phyloP scores from a whole-genome alignment of 2,113 vertebrate genomes.

The Pantherophis guttatus region DNA sequence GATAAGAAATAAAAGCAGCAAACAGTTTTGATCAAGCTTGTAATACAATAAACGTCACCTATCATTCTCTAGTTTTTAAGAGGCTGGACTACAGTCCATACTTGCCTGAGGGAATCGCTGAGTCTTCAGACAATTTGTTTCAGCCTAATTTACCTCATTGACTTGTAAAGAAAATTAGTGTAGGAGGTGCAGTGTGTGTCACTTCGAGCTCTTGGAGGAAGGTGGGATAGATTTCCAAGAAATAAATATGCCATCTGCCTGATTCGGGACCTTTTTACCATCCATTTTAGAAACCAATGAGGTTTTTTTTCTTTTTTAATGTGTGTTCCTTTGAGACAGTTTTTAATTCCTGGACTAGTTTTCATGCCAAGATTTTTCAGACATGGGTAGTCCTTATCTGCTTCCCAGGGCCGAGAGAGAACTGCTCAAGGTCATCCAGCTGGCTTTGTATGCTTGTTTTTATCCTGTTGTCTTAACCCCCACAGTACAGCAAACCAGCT shows the following conservation, averaged over 20 bases:
- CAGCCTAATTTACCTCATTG: not conserved
- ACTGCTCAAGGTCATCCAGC: not conserved
- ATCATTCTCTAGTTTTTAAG: not conserved
- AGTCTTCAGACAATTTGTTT: not conserved
- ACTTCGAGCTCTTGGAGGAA: not conserved
- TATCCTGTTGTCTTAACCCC: not conserved
- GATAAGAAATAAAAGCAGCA: not conserved
- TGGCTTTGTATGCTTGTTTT: not conserved
- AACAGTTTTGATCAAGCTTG: not conserved
- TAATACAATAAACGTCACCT: not conserved
- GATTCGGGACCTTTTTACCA: not conserved
- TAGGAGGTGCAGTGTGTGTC: not conserved
- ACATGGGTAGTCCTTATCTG: not conserved
- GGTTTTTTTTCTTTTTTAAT: not conserved
- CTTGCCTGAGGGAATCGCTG: not conserved
- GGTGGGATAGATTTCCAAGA: not conserved
- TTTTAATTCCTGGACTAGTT: not conserved
- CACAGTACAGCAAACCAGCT: not conserved
- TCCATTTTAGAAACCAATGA: not conserved
- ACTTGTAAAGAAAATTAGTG: not conserved
- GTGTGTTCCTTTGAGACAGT: not conserved
- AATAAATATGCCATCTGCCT: not conserved
- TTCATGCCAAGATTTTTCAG: not conserved
- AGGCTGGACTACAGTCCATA: not conserved
- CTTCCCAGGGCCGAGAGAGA: not conserved